Percentiles rank a stretch among this genome's conserved stretches.
Evolutionary conservation across 2,888 invertebrate genomes (phyloP).

Genomic region (Eupithecia tripunctaria): DNA sequence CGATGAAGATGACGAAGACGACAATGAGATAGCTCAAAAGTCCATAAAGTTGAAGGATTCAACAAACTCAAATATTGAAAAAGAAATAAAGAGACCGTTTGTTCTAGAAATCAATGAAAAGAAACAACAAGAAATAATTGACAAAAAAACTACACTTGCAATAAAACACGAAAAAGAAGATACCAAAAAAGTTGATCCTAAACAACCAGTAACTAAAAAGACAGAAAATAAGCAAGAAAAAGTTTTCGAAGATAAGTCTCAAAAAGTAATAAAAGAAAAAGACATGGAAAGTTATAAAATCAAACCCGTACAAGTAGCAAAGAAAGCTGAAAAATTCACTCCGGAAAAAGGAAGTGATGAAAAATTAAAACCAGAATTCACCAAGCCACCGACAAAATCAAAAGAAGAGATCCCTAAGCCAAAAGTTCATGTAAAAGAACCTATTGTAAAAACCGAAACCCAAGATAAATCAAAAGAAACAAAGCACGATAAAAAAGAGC

Average conservation of each 20-base stretch:
- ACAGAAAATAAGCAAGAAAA: slow-evolving; percentile 38
- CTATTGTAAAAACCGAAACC: slow-evolving; percentile 7
- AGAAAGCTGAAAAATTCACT: slow-evolving; percentile 48
- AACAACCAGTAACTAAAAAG: slow-evolving; percentile 39
- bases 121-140: slow-evolving; percentile 14
- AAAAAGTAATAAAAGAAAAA: slow-evolving; percentile 24
- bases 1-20: slow-evolving; percentile 49
- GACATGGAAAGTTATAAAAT: slow-evolving; percentile 22
- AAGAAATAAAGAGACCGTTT: background rate
- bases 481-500: slow-evolving; percentile 22
- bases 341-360: slow-evolving; percentile 43
- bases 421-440: slow-evolving; percentile 40
- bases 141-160: slow-evolving; percentile 26
- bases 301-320: slow-evolving; percentile 13
- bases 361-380: slow-evolving; percentile 44
- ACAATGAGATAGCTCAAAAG: slow-evolving; percentile 41
- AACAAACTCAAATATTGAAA: background rate
- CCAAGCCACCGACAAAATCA: slow-evolving; percentile 26
- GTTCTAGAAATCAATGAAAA: slow-evolving; percentile 18
- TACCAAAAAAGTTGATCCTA: slow-evolving; percentile 19
- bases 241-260: slow-evolving; percentile 20
- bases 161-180: slow-evolving; percentile 26
- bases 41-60: slow-evolving; percentile 7
- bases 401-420: slow-evolving; percentile 29
- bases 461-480: slow-evolving; percentile 26